Percentiles rank a stretch among this genome's conserved stretches.
phyloP scores from a whole-genome alignment of 1,140 invertebrate genomes.

The Rhizoglyphus robini region DNA sequence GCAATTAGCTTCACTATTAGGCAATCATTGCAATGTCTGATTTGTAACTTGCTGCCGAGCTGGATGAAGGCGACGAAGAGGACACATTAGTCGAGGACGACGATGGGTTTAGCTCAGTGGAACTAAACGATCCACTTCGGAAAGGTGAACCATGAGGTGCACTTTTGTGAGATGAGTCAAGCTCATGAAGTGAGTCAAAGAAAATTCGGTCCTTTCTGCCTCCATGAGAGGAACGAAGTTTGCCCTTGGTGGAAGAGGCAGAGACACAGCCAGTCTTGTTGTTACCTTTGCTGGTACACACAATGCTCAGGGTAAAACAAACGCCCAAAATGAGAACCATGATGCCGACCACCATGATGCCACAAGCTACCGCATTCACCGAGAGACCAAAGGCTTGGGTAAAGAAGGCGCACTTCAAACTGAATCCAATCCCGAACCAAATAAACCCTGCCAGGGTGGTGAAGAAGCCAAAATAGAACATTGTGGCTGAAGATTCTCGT shows the following conservation, averaged over 20 bases:
- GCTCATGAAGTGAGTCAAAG: background rate
- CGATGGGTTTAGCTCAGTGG: background rate
- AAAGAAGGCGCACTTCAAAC: constrained; percentile 5
- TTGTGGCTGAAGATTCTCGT: constrained; percentile 13
- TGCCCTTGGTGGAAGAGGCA: background rate
- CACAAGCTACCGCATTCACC: background rate
- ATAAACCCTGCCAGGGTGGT: constrained; percentile 5
- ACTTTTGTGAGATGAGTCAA: background rate
- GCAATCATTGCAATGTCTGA: constrained; percentile 1
- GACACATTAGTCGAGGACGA: background rate
- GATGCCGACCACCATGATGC: constrained; percentile 5
- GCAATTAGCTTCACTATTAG: background rate
- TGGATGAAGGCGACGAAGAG: background rate
- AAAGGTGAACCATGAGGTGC: background rate
- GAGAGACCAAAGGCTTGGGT: constrained; percentile 6
- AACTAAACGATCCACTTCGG: background rate
- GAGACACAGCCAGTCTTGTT: constrained; percentile 8
- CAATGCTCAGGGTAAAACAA: background rate
- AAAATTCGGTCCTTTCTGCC: background rate
- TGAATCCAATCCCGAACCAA: constrained; percentile 13
- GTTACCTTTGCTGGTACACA: background rate
- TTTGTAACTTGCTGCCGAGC: constrained; percentile 3
- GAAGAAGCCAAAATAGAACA: constrained; percentile 15
- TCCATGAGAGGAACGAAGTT: too few species aligned
- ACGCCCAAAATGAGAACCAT: background rate